Percentiles rank a stretch among this genome's conserved stretches.
These are phyloP conservation scores for Pantherophis guttatus DNA, from an alignment of 2,113 vertebrate genomes.

Conservation along the genomic window DNA sequence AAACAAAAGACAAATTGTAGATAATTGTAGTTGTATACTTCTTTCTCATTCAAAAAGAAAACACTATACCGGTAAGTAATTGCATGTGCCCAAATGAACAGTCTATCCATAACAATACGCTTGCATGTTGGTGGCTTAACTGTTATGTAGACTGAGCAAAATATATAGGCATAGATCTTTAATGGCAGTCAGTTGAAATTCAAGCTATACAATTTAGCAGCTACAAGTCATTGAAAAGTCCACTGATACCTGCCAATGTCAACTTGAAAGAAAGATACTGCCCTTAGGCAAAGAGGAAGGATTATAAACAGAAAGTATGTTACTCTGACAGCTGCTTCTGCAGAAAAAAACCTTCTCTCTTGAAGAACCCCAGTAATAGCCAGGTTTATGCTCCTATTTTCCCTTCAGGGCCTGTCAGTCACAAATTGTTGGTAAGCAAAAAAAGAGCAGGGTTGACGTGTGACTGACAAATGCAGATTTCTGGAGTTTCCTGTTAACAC, in stretches of 20 bases:
- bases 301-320: background rate
- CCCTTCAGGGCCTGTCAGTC: conserved; percentile 11
- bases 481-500: conserved; percentile 35
- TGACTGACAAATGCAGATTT: conserved; percentile 22
- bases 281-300: conserved; percentile 22
- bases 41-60: background rate
- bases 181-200: background rate
- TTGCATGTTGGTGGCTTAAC: background rate
- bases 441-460: background rate
- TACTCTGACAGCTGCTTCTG: conserved; percentile 6
- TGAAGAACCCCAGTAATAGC: background rate
- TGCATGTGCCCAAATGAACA: background rate
- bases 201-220: background rate
- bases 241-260: background rate
- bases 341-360: background rate
- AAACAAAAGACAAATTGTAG: background rate
- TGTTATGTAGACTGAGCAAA: background rate
- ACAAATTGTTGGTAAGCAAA: background rate
- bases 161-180: rapidly evolving
- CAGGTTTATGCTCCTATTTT: conserved; percentile 21
- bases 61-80: background rate
- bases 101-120: background rate
- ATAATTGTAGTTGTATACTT: background rate
- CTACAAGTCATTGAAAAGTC: background rate
- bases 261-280: conserved; percentile 31